These are phyloP conservation scores for Oreonectes daqikongensis DNA, from an alignment of 2,797 vertebrate species.

Conservation along the genomic window DNA sequence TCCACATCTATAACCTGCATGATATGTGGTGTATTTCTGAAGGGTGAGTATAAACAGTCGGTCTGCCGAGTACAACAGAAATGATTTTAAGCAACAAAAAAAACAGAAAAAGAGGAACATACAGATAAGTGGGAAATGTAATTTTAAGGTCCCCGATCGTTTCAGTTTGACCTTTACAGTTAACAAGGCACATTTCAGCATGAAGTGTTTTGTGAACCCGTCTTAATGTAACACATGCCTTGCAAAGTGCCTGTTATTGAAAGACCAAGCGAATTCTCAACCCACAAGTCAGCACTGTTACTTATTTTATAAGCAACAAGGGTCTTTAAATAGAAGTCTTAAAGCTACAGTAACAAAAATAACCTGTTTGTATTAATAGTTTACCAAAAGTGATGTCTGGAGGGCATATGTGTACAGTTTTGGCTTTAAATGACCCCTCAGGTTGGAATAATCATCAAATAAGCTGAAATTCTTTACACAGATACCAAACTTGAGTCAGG, in stretches of 20 bases:
- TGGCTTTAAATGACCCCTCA: too few species aligned
- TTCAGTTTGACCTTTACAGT: not conserved
- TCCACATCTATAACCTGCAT: not conserved
- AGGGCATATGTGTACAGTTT: too few species aligned
- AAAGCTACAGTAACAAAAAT: not conserved
- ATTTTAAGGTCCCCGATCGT: not conserved
- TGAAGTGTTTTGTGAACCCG: not conserved
- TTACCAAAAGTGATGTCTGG: not conserved
- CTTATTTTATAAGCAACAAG: not conserved
- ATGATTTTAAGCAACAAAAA: not conserved
- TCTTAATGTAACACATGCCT: not conserved
- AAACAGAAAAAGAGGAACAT: not conserved
- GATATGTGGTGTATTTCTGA: not conserved
- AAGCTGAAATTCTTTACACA: too few species aligned
- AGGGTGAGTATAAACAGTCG: not conserved
- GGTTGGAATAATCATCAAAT: too few species aligned
- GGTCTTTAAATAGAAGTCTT: not conserved
- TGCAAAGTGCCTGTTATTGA: not conserved
- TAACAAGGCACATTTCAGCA: not conserved
- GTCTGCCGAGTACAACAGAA: not conserved
- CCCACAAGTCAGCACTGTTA: not conserved
- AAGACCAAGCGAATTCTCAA: not conserved
- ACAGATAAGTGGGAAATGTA: not conserved
- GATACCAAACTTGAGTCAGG: too few species aligned
- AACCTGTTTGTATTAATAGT: not conserved